Conservation (phyloP, 2,888 invertebrate genomes). For the Pteria penguin region DNA sequence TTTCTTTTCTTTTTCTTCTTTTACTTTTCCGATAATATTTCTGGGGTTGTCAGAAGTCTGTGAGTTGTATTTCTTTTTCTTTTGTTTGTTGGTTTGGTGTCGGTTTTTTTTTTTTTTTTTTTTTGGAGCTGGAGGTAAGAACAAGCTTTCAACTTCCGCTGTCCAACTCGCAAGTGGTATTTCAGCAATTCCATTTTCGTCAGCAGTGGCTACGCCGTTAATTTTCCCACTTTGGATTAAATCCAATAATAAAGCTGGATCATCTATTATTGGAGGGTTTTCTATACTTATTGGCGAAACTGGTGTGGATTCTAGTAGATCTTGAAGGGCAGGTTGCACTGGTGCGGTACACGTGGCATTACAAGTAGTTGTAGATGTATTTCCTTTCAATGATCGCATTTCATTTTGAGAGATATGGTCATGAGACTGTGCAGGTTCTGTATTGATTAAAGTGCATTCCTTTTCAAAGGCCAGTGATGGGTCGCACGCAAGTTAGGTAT, state of each 20-base stretch:
- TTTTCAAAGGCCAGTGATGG: too few relatives aligned
- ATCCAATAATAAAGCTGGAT: not conserved
- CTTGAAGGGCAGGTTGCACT: not conserved
- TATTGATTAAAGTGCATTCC: too few relatives aligned
- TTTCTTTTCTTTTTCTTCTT: conserved; percentile 17
- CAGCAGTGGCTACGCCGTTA: not conserved
- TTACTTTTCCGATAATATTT: conserved; percentile 17
- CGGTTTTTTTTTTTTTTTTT: not conserved
- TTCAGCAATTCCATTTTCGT: not conserved
- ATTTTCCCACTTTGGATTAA: not conserved
- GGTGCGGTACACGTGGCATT: not conserved
- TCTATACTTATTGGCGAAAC: not conserved
- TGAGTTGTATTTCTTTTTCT: conserved; percentile 19
- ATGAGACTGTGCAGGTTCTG: too few relatives aligned
- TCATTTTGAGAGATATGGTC: too few relatives aligned
- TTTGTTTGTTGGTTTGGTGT: not conserved
- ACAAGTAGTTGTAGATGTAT: too few relatives aligned
- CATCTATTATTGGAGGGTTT: not conserved
- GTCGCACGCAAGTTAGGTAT: too few relatives aligned
- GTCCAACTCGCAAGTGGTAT: not conserved
- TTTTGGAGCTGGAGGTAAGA: not conserved
- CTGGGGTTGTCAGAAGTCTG: conserved; percentile 23
- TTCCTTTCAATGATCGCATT: too few relatives aligned
- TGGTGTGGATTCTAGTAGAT: not conserved
- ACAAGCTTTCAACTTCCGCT: not conserved